Evolutionary conservation across 1,140 invertebrate species (phyloP).

Genomic region (Oedothorax gibbosus): DNA sequence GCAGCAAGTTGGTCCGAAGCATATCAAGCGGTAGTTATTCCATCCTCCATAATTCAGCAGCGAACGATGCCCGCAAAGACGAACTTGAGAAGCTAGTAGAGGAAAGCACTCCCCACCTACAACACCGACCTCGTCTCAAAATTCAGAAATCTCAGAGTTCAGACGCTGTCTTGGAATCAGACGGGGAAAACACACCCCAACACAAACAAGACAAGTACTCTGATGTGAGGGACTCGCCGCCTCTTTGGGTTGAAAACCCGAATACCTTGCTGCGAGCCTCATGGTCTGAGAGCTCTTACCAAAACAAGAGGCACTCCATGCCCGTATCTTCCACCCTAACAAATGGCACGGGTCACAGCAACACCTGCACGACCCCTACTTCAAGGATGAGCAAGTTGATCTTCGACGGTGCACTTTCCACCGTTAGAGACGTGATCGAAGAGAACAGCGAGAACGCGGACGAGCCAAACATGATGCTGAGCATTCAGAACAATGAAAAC

Average conservation of each 20-base stretch:
- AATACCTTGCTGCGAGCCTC: slow-evolving; percentile 31
- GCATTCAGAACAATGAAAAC: slow-evolving; percentile 39
- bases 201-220: slow-evolving; percentile 56
- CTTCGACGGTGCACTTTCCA: slow-evolving; percentile 51
- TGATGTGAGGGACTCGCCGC: slow-evolving; percentile 20
- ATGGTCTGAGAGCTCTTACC: slow-evolving; percentile 32
- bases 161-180: slow-evolving; percentile 64
- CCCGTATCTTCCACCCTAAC: not conserved
- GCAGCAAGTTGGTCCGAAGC: slow-evolving; percentile 63
- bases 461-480: slow-evolving; percentile 33
- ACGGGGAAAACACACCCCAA: slow-evolving; percentile 61
- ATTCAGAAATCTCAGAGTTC: slow-evolving; percentile 64
- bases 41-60: slow-evolving; percentile 58
- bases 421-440: slow-evolving; percentile 56
- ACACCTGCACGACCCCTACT: slow-evolving; percentile 16
- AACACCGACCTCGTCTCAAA: slow-evolving; percentile 50
- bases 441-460: slow-evolving; percentile 58
- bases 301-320: not conserved
- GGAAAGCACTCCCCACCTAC: slow-evolving; percentile 56
- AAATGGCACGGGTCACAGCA: not conserved
- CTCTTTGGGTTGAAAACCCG: slow-evolving; percentile 49
- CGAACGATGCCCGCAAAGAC: slow-evolving; percentile 51
- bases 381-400: slow-evolving; percentile 15
- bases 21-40: slow-evolving; percentile 64
- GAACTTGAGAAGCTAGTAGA: slow-evolving; percentile 62